A percentile compares a stretch with the other conserved stretches of the same genome.
phyloP scores from a whole-genome alignment of 2,888 invertebrate genomes.

The Ectemnius continuus region DNA sequence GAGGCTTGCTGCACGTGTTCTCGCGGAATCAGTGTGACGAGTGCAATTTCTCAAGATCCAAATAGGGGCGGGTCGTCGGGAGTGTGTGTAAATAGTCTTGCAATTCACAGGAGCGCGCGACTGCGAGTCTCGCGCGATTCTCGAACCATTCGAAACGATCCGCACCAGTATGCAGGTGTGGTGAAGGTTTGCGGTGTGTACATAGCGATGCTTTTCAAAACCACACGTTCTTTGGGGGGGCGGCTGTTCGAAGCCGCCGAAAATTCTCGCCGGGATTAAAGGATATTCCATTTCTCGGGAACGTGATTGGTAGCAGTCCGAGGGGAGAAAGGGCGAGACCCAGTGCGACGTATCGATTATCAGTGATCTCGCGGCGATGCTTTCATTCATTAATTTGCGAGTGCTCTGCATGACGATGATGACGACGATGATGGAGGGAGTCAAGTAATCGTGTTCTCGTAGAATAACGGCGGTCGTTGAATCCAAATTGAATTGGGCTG shows the following conservation, averaged over 20 bases:
- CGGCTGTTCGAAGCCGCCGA: neutral
- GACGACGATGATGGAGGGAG: too few relatives aligned
- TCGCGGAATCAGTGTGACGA: slow-evolving; percentile 19
- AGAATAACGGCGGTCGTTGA: too few relatives aligned
- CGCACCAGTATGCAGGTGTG: slow-evolving; percentile 35
- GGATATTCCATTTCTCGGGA: too few relatives aligned
- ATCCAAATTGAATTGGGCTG: neutral
- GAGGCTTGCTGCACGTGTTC: too few relatives aligned
- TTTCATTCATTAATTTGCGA: too few relatives aligned
- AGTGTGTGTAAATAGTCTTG: slow-evolving; percentile 39
- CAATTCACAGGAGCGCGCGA: neutral
- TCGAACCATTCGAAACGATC: slow-evolving; percentile 18
- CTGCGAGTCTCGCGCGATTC: slow-evolving; percentile 13
- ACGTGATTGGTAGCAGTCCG: too few relatives aligned
- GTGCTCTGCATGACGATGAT: too few relatives aligned
- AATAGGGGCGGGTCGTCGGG: slow-evolving; percentile 19
- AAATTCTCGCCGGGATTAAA: slow-evolving; percentile 1
- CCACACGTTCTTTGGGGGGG: slow-evolving; percentile 15
- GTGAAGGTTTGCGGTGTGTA: slow-evolving; percentile 51
- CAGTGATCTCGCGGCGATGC: too few relatives aligned
- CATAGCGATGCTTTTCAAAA: slow-evolving; percentile 42
- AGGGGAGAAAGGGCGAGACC: slow-evolving; percentile 1
- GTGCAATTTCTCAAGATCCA: slow-evolving; percentile 43
- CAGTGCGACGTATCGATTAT: too few relatives aligned
- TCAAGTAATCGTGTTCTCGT: too few relatives aligned